Evolutionary conservation across 2,113 vertebrate species (phyloP), one percentile per base, ranked within the genome.

Genomic region (Smithornis capensis): DNA sequence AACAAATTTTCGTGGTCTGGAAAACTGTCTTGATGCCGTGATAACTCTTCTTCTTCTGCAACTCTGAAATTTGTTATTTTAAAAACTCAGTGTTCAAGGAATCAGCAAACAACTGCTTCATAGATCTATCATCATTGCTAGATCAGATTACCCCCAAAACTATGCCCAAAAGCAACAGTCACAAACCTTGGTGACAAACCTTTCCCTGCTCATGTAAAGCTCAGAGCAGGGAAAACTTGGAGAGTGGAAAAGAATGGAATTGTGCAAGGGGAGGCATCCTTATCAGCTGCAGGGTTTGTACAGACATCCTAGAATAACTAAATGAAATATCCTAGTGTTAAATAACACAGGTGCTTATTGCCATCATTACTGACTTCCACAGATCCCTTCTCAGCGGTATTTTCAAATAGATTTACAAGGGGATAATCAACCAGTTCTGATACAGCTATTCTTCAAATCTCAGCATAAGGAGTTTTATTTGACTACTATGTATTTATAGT

Each of bases 401-500:
- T 71, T 76, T 76, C 63, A 50, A 65, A 42, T 31, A 57, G n/a
- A 42, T 80, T 85, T 57, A 40, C 12, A 57, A 14, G 10, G 9
- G 4, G 35, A 35, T 75, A 23, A 82, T 85, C 85, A 71, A 45
- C 7, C 44, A 40, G 12, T 82, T 84, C 52, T 82, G 69, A 59
- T 47, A 62, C 7, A 90, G 25, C 27, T 14, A 8, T 89, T 83
- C 25, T 28, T 94, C 44, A 60, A 55, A 47, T 19, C 14, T 7
- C 14, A 38, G 24, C 33, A 44, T 8, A 37, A 81, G 28, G 38
- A 81, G 7, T 49, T 44, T 75, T 44, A 49, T 31, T 44, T 84
- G 50, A 11, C 56, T 67, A 5, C 59, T 77, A 40, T 0, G 0
- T 40, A 35, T 5, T 4, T n/a, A 23, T 5, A 53, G 13, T 40